Percentiles rank a stretch among this genome's conserved stretches.
These are phyloP conservation scores for Euleptes europaea DNA, from an alignment of 2,113 vertebrate species.

Conservation along the genomic window DNA sequence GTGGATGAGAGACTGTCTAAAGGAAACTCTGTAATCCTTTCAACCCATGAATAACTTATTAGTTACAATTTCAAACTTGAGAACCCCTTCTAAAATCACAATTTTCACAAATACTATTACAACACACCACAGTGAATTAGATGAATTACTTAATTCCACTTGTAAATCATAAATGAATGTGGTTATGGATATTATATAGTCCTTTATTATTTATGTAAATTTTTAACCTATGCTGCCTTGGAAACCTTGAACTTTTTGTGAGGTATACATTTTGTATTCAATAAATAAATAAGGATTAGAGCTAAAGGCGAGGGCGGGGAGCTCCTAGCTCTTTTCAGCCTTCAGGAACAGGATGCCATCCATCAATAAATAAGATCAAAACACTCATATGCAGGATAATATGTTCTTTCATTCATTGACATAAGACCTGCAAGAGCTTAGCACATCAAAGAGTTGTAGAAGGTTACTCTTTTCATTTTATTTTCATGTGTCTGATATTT, in stretches of 20 bases:
- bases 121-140: no score
- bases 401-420: conserved; percentile 23
- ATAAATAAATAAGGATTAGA: neutral
- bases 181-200: neutral
- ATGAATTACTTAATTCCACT: neutral
- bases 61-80: neutral
- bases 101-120: neutral
- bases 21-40: neutral
- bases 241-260: no score
- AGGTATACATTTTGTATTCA: no score
- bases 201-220: neutral
- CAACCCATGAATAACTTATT: neutral
- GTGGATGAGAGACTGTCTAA: neutral
- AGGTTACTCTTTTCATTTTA: neutral
- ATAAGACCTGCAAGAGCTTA: conserved; percentile 28
- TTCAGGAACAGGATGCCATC: conserved; percentile 30
- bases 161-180: neutral
- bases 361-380: conserved; percentile 33
- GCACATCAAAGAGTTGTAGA: conserved; percentile 34
- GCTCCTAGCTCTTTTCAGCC: neutral
- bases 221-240: neutral
- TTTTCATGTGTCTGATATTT: neutral
- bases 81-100: neutral
- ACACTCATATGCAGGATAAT: conserved; percentile 18
- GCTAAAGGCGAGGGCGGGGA: neutral